Evolutionary conservation across 2,888 invertebrate species (phyloP).

Genomic region (Xestoiulus laeticollis): DNA sequence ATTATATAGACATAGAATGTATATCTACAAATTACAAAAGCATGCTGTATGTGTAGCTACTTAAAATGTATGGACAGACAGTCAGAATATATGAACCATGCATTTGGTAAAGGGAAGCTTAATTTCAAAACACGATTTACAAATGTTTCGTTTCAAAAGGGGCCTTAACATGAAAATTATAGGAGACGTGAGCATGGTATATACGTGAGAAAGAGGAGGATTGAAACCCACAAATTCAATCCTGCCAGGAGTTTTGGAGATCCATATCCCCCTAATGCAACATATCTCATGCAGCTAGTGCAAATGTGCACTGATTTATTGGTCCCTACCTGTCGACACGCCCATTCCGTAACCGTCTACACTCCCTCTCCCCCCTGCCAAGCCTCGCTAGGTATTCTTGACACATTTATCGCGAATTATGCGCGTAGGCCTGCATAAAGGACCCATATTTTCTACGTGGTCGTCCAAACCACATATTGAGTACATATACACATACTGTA

Average conservation of each 20-base stretch:
- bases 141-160: not conserved
- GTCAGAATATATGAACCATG: too few relatives aligned
- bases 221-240: slow-evolving; percentile 13
- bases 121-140: not conserved
- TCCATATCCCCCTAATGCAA: not conserved
- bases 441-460: not conserved
- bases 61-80: too few relatives aligned
- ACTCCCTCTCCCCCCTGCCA: slow-evolving; percentile 12
- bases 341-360: slow-evolving; percentile 32
- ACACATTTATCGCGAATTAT: slow-evolving; percentile 28
- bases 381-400: slow-evolving; percentile 10
- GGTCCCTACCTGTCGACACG: slow-evolving; percentile 24
- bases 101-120: not conserved
- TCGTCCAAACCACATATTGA: too few relatives aligned
- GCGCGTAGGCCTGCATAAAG: not conserved
- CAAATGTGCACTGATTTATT: not conserved
- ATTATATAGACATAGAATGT: too few relatives aligned
- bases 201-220: slow-evolving; percentile 30
- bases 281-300: slow-evolving; percentile 1
- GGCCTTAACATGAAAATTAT: not conserved
- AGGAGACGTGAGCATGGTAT: not conserved
- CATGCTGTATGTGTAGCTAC: too few relatives aligned
- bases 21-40: too few relatives aligned
- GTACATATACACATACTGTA: not conserved
- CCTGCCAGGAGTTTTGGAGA: not conserved